These are phyloP conservation scores for Caenorhabditis sp. DNA, from an alignment of 2,888 invertebrate species.

Conservation along the genomic window DNA sequence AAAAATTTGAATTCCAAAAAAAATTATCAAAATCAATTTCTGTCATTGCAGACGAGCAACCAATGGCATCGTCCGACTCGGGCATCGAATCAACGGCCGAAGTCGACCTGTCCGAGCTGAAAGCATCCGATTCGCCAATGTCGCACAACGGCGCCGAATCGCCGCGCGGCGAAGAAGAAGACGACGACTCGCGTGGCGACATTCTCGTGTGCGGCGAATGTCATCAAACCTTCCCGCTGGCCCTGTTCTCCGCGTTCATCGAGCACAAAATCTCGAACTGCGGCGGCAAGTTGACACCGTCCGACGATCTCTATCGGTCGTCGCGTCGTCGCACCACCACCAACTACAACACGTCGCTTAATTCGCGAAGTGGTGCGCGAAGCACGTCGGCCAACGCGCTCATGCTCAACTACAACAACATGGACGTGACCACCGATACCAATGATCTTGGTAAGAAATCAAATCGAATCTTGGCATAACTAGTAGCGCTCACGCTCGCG, in stretches of 20 bases:
- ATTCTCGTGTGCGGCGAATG: conserved; percentile 68
- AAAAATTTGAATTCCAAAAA: no score
- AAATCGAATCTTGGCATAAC: no score
- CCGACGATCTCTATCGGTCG: conserved; percentile 41
- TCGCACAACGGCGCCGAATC: conserved; percentile 51
- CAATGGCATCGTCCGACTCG: conserved; percentile 70
- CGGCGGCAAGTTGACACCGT: conserved; percentile 58
- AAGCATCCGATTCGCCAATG: conserved; percentile 54
- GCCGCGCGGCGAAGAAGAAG: conserved; percentile 24
- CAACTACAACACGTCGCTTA: conserved; percentile 10
- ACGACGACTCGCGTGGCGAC: conserved; percentile 30
- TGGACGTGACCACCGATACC: conserved; percentile 58
- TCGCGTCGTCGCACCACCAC: conserved; percentile 50
- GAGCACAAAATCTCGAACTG: conserved; percentile 67
- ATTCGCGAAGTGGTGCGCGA: neutral
- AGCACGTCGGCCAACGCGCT: conserved; percentile 53
- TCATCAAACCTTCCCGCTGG: conserved; percentile 57
- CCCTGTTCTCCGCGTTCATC: conserved; percentile 61
- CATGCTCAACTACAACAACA: conserved; percentile 48
- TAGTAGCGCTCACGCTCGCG: no score
- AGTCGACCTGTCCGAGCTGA: conserved; percentile 55
- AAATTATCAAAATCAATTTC: no score
- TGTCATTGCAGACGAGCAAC: conserved; percentile 43
- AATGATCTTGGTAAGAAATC: conserved; percentile 54
- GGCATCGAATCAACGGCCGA: conserved; percentile 69